These are phyloP conservation scores for Acanthacorydalis orientalis DNA, from an alignment of 2,888 invertebrate genomes.

Conservation along the genomic window DNA sequence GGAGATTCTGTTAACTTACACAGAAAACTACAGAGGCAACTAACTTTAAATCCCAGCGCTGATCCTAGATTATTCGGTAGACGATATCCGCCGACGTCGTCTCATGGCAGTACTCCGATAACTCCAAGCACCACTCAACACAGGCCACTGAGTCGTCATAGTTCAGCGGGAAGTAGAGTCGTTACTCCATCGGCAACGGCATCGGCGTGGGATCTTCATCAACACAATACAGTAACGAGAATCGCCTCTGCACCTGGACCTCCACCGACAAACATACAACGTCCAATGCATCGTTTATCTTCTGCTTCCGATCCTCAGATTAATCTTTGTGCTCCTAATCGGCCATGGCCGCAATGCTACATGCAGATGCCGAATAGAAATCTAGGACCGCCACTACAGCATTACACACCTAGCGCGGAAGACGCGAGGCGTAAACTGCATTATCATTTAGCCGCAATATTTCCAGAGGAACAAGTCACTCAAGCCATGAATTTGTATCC, in stretches of 20 bases:
- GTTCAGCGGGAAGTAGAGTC: constrained; percentile 43
- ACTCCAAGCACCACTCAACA: constrained; percentile 11
- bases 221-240: constrained; percentile 39
- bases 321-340: constrained; percentile 26
- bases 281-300: constrained; percentile 28
- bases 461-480: constrained; percentile 79
- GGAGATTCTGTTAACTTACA: constrained; percentile 43
- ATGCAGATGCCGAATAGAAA: constrained; percentile 10
- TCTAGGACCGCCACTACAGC: constrained; percentile 15
- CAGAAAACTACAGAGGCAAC: constrained; percentile 59
- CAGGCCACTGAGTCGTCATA: constrained; percentile 19
- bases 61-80: constrained; percentile 50
- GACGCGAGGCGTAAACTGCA: constrained; percentile 65
- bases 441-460: constrained; percentile 79
- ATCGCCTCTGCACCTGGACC: constrained; percentile 53
- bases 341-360: constrained; percentile 29
- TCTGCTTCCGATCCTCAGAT: constrained; percentile 48
- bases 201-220: constrained; percentile 27
- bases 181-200: constrained; percentile 24
- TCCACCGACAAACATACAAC: constrained; percentile 15
- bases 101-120: constrained; percentile 6
- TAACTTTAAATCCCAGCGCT: constrained; percentile 64
- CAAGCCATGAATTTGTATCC: constrained; percentile 78
- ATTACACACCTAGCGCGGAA: constrained; percentile 21
- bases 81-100: constrained; percentile 14